Conservation (phyloP, 1,140 invertebrate genomes). For the Nixonia krombeini region DNA sequence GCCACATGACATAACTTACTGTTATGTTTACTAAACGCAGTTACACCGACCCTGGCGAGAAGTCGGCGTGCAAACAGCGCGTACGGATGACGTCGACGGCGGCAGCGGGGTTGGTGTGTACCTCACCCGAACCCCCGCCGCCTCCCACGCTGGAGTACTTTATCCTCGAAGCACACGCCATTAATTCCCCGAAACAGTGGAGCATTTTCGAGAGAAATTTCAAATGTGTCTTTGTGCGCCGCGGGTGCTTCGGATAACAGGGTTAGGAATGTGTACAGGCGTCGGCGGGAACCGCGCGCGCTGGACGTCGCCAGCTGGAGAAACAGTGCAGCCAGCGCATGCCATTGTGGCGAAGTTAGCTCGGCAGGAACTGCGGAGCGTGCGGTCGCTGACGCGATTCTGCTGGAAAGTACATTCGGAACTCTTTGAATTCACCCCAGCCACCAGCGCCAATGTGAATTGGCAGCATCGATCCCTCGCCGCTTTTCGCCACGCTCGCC, state of each 20-base stretch:
- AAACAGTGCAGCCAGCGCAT: conserved; percentile 21
- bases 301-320: conserved; percentile 27
- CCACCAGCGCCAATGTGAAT: conserved; percentile 46
- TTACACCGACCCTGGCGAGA: conserved; percentile 48
- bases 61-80: conserved; percentile 13
- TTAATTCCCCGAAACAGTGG: conserved; percentile 56
- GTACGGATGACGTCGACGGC: conserved; percentile 8
- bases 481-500: conserved; percentile 19
- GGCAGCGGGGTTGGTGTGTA: not conserved
- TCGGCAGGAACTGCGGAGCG: conserved; percentile 21
- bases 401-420: conserved; percentile 29
- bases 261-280: conserved; percentile 39
- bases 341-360: conserved; percentile 29
- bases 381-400: conserved; percentile 33
- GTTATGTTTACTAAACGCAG: conserved; percentile 68
- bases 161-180: conserved; percentile 58
- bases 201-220: conserved; percentile 55
- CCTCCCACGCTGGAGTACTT: conserved; percentile 40
- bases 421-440: conserved; percentile 31
- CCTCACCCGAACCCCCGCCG: not conserved
- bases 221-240: conserved; percentile 53
- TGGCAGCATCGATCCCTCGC: conserved; percentile 43
- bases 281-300: conserved; percentile 43
- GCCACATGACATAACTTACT: conserved; percentile 63
- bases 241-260: conserved; percentile 36